Conservation (phyloP, 2,797 vertebrate genomes). For the Pseudopleuronectes americanus region DNA sequence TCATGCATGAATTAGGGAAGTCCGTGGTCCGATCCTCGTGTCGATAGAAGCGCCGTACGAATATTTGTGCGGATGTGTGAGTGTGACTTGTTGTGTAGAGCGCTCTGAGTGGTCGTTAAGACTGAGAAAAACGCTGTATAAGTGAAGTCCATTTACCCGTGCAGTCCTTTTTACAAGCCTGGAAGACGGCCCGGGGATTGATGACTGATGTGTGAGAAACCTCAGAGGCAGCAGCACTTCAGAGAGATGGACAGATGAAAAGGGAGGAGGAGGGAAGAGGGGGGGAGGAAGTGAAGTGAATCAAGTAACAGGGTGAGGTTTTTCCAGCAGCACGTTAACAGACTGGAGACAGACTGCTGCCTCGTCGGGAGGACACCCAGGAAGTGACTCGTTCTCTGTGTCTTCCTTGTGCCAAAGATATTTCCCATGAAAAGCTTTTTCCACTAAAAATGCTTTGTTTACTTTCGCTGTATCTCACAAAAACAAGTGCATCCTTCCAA, state of each 20-base stretch:
- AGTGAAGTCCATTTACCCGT: neutral
- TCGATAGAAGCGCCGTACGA: neutral
- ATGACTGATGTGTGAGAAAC: constrained; percentile 67
- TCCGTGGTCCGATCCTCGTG: neutral
- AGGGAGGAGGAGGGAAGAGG: constrained; percentile 52
- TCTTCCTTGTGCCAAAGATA: constrained; percentile 8
- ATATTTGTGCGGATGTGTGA: neutral
- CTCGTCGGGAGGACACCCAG: constrained; percentile 42
- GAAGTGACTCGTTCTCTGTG: constrained; percentile 27
- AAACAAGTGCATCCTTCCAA: too few relatives aligned
- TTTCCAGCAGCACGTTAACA: constrained; percentile 41
- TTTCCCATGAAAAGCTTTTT: neutral
- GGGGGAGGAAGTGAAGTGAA: constrained; percentile 52
- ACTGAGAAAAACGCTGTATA: neutral
- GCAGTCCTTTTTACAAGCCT: constrained; percentile 12
- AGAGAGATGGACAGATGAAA: constrained; percentile 73
- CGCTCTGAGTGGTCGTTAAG: neutral
- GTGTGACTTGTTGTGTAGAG: neutral
- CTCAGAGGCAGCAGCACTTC: constrained; percentile 66
- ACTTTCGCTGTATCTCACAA: too few relatives aligned
- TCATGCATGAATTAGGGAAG: constrained; percentile 9
- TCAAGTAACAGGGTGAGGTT: constrained; percentile 28
- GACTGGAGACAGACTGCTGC: constrained; percentile 25
- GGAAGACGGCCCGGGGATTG: constrained; percentile 67
- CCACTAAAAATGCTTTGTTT: neutral